A percentile compares a stretch with the other conserved stretches of the same genome.
These are phyloP conservation scores for Blastobasis lacticolella DNA, from an alignment of 2,888 invertebrate species.

Conservation along the genomic window DNA sequence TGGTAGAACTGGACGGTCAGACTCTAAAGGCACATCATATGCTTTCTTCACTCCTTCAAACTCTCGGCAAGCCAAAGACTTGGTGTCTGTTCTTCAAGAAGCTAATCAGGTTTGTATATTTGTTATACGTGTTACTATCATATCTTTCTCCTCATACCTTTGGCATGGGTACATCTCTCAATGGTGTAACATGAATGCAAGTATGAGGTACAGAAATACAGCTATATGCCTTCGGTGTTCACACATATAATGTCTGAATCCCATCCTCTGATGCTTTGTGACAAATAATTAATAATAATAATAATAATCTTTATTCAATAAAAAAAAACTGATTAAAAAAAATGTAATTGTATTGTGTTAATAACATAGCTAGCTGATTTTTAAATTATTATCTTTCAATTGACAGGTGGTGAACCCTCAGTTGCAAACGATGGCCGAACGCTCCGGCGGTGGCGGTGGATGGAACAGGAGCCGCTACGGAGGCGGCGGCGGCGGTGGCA, in stretches of 20 bases:
- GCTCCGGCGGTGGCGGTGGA: conserved; percentile 76
- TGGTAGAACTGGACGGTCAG: conserved; percentile 92
- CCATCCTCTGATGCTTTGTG: conserved; percentile 81
- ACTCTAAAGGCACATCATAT: conserved; percentile 92
- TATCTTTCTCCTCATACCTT: conserved; percentile 76
- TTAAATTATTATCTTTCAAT: neutral
- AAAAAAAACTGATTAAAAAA: no score
- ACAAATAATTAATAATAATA: conserved; percentile 39
- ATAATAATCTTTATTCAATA: no score
- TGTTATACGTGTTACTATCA: neutral
- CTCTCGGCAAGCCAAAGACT: conserved; percentile 89
- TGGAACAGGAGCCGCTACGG: conserved; percentile 73
- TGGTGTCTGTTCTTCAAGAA: conserved; percentile 90
- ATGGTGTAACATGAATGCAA: conserved; percentile 84
- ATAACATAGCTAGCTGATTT: no score
- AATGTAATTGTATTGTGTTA: no score
- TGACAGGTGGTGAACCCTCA: conserved; percentile 87
- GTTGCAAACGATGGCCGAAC: conserved; percentile 84
- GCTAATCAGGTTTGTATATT: conserved; percentile 83
- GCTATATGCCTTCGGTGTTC: conserved; percentile 88
- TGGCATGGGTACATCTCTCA: conserved; percentile 81
- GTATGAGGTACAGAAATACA: conserved; percentile 79
- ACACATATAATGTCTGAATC: conserved; percentile 80
- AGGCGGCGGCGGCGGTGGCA: conserved; percentile 51
- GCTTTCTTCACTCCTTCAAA: conserved; percentile 95